Conservation (phyloP, 1,140 invertebrate species). For the Ips typographus region DNA sequence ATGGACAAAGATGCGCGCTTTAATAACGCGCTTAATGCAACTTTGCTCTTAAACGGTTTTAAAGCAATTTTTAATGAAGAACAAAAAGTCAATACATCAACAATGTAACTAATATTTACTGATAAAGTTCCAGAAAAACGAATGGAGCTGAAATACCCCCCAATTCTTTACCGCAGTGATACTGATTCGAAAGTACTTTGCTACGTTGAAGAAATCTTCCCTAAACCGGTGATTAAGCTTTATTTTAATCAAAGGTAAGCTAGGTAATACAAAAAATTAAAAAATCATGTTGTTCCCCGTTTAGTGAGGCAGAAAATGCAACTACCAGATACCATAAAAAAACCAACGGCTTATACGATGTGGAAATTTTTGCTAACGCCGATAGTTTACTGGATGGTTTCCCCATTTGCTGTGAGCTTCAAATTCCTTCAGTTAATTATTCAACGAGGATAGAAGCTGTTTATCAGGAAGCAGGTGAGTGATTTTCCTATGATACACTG, state of each 20-base stretch:
- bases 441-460: constrained; percentile 64
- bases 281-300: constrained; percentile 6
- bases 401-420: constrained; percentile 65
- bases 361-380: constrained; percentile 44
- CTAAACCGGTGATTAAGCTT: constrained; percentile 57
- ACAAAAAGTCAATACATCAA: constrained; percentile 6
- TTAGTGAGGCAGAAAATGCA: constrained; percentile 43
- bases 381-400: constrained; percentile 59
- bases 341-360: constrained; percentile 53
- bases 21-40: too few species aligned
- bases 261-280: constrained; percentile 5
- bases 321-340: constrained; percentile 55
- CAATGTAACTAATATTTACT: constrained; percentile 7
- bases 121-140: constrained; percentile 56
- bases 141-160: constrained; percentile 52
- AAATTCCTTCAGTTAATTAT: constrained; percentile 66
- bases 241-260: constrained; percentile 54
- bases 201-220: constrained; percentile 57
- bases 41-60: too few species aligned
- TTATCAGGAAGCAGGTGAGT: constrained; percentile 58
- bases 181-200: constrained; percentile 56
- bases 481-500: too few species aligned
- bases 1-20: too few species aligned
- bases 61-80: constrained; percentile 6
- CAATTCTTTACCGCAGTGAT: constrained; percentile 46